Evolutionary conservation across 1,140 invertebrate genomes (phyloP).

Genomic region (Sycophila sp.): DNA sequence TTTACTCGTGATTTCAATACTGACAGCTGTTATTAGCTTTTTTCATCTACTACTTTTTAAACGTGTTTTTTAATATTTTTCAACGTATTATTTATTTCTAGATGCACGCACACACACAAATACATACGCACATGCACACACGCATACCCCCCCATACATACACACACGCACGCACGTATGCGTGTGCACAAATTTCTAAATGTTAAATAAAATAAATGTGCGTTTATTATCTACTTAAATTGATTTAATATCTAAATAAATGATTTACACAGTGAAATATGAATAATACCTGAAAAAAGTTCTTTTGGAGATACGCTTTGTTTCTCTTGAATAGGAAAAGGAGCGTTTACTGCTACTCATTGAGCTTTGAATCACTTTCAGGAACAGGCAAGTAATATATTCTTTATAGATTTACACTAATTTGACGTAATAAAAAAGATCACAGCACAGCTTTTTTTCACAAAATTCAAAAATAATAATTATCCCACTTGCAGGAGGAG

Average conservation of each 20-base stretch:
- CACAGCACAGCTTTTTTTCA: conserved; percentile 36
- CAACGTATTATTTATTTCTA: neutral
- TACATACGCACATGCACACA: no score
- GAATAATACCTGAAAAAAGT: conserved; percentile 14
- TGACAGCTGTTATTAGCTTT: neutral
- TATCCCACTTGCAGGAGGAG: no score
- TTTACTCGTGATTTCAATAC: neutral
- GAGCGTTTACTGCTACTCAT: neutral
- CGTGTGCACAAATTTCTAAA: no score
- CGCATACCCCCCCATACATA: no score
- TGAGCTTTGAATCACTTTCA: conserved; percentile 3
- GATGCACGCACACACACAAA: no score
- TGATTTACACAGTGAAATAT: neutral
- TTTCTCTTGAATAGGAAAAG: conserved; percentile 6
- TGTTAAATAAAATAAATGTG: no score
- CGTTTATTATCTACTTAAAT: neutral
- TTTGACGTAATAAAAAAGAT: conserved; percentile 27
- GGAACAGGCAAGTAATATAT: neutral
- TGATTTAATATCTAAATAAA: neutral
- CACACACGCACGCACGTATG: no score
- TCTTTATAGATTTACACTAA: conserved; percentile 21
- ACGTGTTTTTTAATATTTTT: no score
- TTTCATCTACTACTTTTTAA: no score
- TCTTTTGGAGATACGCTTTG: neutral
- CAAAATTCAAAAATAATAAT: conserved; percentile 14